These are phyloP conservation scores for Caiman crocodilus DNA, from an alignment of 2,797 vertebrate species.

Conservation along the genomic window DNA sequence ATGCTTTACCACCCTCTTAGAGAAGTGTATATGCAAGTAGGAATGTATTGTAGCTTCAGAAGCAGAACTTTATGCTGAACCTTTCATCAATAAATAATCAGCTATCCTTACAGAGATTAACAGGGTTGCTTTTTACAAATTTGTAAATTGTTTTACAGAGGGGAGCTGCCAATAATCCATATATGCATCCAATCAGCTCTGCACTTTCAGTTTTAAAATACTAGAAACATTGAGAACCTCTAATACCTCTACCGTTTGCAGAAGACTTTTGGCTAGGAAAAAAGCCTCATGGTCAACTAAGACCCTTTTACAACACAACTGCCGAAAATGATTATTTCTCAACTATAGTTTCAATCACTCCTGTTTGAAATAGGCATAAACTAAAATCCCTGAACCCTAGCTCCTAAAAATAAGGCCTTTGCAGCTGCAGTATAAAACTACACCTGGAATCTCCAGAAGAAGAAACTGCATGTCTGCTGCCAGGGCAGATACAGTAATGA, in stretches of 20 bases:
- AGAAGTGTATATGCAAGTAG: too few relatives aligned
- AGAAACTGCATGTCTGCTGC: not conserved
- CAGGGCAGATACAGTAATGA: not conserved
- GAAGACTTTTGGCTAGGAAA: slow-evolving; percentile 30
- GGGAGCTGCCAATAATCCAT: too few relatives aligned
- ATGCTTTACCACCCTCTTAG: too few relatives aligned
- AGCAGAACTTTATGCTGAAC: too few relatives aligned
- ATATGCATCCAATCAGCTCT: too few relatives aligned
- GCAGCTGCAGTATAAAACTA: not conserved
- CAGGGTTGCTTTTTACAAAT: too few relatives aligned
- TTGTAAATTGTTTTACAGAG: too few relatives aligned
- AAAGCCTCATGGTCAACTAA: not conserved
- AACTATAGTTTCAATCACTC: not conserved
- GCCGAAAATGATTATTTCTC: not conserved
- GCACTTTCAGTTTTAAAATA: too few relatives aligned
- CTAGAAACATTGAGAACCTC: not conserved
- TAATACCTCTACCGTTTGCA: not conserved
- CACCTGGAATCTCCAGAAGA: not conserved
- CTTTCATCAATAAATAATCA: too few relatives aligned
- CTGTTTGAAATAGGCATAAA: not conserved
- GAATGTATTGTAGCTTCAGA: too few relatives aligned
- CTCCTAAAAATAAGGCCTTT: not conserved
- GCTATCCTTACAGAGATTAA: too few relatives aligned
- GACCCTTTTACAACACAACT: not conserved
- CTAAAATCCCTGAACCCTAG: not conserved